Conservation (phyloP, 2,888 invertebrate species). For the Yponomeuta sedellus region DNA sequence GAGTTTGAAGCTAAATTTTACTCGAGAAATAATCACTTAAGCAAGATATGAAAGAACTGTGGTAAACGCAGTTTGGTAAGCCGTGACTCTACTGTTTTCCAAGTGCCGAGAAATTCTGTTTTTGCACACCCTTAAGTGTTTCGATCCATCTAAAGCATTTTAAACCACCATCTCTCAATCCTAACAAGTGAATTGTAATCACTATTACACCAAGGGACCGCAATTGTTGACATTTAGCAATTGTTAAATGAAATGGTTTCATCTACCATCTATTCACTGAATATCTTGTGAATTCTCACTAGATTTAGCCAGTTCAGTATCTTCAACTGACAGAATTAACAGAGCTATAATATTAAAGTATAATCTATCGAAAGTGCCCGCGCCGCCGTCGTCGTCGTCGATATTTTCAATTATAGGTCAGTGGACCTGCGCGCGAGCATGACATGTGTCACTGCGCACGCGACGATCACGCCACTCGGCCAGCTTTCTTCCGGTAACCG, state of each 20-base stretch:
- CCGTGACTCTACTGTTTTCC: neutral
- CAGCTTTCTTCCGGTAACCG: constrained; percentile 31
- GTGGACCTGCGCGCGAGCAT: constrained; percentile 48
- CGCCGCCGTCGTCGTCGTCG: constrained; percentile 1
- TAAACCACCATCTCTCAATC: too few relatives aligned
- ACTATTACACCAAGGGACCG: too few relatives aligned
- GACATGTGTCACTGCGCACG: constrained; percentile 37
- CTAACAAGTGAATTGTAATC: too few relatives aligned
- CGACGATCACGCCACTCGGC: constrained; percentile 61
- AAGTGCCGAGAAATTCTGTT: neutral
- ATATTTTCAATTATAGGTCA: constrained; percentile 41
- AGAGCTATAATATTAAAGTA: neutral
- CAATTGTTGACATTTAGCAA: too few relatives aligned
- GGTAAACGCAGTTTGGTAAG: neutral
- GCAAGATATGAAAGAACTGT: neutral
- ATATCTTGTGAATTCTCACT: too few relatives aligned
- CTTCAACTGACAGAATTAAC: too few relatives aligned
- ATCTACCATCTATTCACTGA: too few relatives aligned
- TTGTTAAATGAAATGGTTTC: too few relatives aligned
- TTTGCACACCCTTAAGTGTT: too few relatives aligned
- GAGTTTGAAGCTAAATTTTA: neutral
- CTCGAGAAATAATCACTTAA: neutral
- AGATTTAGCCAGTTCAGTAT: too few relatives aligned
- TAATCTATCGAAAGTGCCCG: neutral
- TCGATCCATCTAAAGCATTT: too few relatives aligned